A percentile compares a stretch with the other conserved stretches of the same genome.
Evolutionary conservation across 1,140 invertebrate genomes (phyloP).

Genomic region (Trichoplusia ni): DNA sequence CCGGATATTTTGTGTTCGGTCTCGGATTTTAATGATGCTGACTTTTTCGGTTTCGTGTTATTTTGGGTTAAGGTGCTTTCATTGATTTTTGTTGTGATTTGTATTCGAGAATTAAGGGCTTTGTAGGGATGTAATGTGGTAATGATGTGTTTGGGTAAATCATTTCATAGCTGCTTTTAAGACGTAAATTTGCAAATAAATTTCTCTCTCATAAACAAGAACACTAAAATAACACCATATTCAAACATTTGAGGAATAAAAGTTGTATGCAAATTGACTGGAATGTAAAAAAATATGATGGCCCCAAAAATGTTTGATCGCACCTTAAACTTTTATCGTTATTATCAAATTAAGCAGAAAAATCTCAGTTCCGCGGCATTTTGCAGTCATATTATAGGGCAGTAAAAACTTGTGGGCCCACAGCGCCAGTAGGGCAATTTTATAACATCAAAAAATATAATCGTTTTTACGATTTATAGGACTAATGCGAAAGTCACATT

Average conservation of each 20-base stretch:
- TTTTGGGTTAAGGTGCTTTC: too few species aligned
- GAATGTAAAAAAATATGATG: background rate
- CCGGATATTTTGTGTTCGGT: too few species aligned
- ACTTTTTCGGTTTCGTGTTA: too few species aligned
- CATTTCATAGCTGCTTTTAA: too few species aligned
- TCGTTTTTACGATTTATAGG: conserved; percentile 24
- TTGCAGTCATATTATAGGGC: conserved; percentile 17
- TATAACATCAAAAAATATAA: conserved; percentile 30
- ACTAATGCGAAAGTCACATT: conserved; percentile 28
- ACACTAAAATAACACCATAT: too few species aligned
- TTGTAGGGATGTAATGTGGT: background rate
- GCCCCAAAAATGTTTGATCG: background rate
- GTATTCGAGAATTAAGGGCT: too few species aligned
- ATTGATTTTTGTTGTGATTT: too few species aligned
- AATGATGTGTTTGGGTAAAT: too few species aligned
- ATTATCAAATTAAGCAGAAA: conserved; percentile 12
- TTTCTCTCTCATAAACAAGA: too few species aligned
- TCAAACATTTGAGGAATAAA: background rate
- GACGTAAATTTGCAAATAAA: too few species aligned
- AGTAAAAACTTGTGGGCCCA: conserved; percentile 20
- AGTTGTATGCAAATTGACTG: background rate
- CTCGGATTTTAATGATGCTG: too few species aligned
- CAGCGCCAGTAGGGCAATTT: conserved; percentile 10
- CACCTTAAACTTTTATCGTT: conserved; percentile 1
- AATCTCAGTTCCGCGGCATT: conserved; percentile 6